Conservation (phyloP, 2,113 vertebrate species). For the Anguilla rostrata region DNA sequence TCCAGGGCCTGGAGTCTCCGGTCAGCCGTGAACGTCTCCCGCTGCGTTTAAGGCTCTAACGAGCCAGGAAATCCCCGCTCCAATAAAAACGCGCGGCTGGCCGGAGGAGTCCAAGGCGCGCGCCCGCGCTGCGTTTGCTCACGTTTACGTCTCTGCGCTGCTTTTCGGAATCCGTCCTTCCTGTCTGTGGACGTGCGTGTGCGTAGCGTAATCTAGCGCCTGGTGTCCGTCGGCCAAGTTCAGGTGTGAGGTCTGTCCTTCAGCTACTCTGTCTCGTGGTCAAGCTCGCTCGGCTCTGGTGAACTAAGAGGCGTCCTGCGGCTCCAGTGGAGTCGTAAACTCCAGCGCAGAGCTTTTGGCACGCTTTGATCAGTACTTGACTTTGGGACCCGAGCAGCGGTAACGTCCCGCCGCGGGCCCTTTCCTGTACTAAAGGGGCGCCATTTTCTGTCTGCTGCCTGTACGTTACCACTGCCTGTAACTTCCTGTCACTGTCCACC, state of each 20-base stretch:
- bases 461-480: too few species aligned
- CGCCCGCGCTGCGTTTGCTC: conserved; percentile 34
- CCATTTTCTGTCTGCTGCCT: too few species aligned
- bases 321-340: too few species aligned
- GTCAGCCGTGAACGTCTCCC: conserved; percentile 23
- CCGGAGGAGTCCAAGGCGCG: conserved; percentile 20
- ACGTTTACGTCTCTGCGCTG: background rate
- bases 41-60: background rate
- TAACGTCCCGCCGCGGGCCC: too few species aligned
- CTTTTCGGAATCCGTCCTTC: background rate
- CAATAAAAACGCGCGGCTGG: conserved; percentile 32
- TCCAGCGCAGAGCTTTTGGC: too few species aligned
- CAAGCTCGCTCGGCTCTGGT: too few species aligned
- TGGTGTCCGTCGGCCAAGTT: background rate
- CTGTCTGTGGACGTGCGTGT: background rate
- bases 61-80: conserved; percentile 11
- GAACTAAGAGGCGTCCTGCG: too few species aligned
- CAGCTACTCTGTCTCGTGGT: too few species aligned
- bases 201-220: background rate
- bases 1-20: conserved; percentile 22
- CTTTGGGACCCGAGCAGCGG: too few species aligned
- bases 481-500: too few species aligned
- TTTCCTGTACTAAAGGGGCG: too few species aligned
- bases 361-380: too few species aligned
- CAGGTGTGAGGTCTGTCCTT: background rate